phyloP scores from a whole-genome alignment of 2,888 invertebrate species.

The Pristionchus arcanus region DNA sequence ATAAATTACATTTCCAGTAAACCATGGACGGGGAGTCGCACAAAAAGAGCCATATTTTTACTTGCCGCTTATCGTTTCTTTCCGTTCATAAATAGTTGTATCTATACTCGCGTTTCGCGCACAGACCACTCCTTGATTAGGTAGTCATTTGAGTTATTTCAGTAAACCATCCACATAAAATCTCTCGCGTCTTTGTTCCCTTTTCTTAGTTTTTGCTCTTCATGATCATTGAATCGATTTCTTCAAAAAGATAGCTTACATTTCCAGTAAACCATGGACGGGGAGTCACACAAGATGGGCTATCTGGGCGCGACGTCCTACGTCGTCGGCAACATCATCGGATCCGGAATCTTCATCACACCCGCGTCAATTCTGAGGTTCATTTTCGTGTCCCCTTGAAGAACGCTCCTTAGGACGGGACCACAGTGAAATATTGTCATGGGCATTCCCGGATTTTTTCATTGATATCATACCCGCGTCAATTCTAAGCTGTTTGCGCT shows the following conservation, averaged over 20 bases:
- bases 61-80: no score
- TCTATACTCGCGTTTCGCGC: no score
- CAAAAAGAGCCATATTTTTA: conserved; percentile 77
- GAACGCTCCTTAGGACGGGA: background rate
- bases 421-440: no score
- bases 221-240: no score
- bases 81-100: no score
- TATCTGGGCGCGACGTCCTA: conserved; percentile 73
- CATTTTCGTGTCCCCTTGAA: background rate
- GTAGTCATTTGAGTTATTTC: no score
- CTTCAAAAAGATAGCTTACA: background rate
- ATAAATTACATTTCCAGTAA: background rate
- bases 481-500: background rate
- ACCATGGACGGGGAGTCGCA: conserved; percentile 70
- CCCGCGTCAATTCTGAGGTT: conserved; percentile 68
- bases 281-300: conserved; percentile 75
- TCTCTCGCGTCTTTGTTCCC: no score
- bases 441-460: no score
- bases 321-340: conserved; percentile 77
- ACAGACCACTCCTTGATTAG: no score
- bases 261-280: conserved; percentile 62
- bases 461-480: no score
- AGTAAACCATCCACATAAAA: no score
- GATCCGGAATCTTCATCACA: conserved; percentile 78
- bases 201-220: no score